Base-by-base conservation (phyloP, 2,797 vertebrate species). In the Mallotus villosus region DNA sequence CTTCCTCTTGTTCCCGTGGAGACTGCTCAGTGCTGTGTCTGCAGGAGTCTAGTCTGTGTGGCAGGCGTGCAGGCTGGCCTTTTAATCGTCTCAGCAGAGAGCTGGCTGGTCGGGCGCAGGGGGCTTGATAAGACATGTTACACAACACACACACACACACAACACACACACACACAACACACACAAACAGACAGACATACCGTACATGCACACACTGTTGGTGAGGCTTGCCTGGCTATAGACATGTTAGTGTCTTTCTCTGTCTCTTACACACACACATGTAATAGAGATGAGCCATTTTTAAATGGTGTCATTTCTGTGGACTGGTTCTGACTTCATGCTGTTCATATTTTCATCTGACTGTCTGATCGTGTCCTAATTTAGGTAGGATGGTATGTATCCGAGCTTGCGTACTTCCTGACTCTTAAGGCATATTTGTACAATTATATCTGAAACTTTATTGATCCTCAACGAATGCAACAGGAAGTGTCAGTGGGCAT, bases 91-190 rank as follows among this genome's bases (percentile, higher is more conserved):
- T 51, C 64, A 66, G 41, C 16, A 8, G 64, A 66, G 22, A 7
- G 46, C 22, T 66, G 64, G 60, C 60, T 62, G 25, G 22, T 60
- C 22, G 2, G 25, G 25, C 27, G n/a, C 62, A 21, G 62, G 62
- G 62, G 29, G 34, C 11, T 63, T 19, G 62, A 34, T 41, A 37
- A 37, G 17, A 34, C 32, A 37, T 34, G 61, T 32, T 63, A 19
- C 32, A 63, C 62, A 34, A 37, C 29, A 62, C 7, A 62, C 60
- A 62, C 80, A 86, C 77, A 77, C 74, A 74, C 62, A 49, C 14
- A 68, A 67, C 49, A 19, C 4, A 55, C 46, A 67, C 4, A 29
- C 24, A 53, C 41, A 27, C 46, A 63, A 37, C 19, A 41, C 62
- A 37, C 62, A 63, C 62, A 63, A 17, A 63, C 62, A 63, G 29